These are phyloP conservation scores for Rhagologus leucostigma DNA, from an alignment of 2,113 vertebrate species.

Conservation along the genomic window DNA sequence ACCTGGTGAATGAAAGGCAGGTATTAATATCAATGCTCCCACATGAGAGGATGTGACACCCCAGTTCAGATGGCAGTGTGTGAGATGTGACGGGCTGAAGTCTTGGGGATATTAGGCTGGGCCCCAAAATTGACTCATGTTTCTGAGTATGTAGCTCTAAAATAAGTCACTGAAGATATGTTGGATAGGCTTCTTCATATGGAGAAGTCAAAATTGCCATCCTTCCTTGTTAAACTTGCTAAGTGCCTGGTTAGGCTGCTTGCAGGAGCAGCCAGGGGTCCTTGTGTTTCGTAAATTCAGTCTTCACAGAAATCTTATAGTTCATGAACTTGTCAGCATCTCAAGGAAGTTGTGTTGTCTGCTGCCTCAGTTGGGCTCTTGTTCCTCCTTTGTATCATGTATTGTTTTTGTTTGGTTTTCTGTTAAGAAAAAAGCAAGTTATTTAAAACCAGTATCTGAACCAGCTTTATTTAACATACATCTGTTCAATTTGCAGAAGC, in stretches of 20 bases:
- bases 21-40: background rate
- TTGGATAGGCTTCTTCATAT: background rate
- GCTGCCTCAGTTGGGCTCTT: background rate
- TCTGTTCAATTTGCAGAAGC: background rate
- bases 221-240: background rate
- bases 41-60: rapidly evolving
- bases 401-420: background rate
- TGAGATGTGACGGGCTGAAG: background rate
- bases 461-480: background rate
- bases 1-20: background rate
- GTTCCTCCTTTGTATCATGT: background rate
- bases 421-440: background rate
- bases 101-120: background rate
- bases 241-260: background rate
- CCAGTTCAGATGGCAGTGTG: rapidly evolving
- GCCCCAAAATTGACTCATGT: rapidly evolving
- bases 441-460: background rate
- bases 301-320: rapidly evolving
- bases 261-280: background rate
- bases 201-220: background rate
- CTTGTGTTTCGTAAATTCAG: background rate
- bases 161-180: background rate
- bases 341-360: background rate
- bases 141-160: background rate
- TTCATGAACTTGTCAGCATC: background rate